These are phyloP conservation scores for Chrysaora quinquecirrha DNA, from an alignment of 30 jellyfish, hydroid and myxozoan genomes.

Conservation along the genomic window DNA sequence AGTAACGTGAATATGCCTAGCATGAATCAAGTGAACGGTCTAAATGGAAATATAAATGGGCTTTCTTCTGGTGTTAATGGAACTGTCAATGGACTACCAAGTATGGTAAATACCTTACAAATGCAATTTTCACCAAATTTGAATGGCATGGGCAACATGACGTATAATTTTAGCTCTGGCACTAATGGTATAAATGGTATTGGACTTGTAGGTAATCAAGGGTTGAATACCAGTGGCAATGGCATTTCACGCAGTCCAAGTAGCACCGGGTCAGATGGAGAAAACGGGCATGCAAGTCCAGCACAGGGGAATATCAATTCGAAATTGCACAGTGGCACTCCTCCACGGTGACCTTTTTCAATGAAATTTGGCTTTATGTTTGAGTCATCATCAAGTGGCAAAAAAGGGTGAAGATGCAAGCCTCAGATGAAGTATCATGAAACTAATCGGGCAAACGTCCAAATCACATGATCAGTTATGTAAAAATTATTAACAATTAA, in stretches of 20 bases:
- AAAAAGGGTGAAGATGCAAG: too few relatives aligned
- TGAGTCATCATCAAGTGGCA: too few relatives aligned
- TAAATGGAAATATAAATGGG: slow-evolving; percentile 63
- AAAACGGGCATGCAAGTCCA: slow-evolving; percentile 77
- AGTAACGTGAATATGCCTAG: slow-evolving; percentile 57
- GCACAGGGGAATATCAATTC: slow-evolving; percentile 46
- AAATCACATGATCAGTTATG: too few relatives aligned
- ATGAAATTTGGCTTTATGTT: too few relatives aligned
- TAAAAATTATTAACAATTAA: too few relatives aligned
- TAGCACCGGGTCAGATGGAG: slow-evolving; percentile 86
- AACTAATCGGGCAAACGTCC: too few relatives aligned
- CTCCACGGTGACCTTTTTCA: slow-evolving; percentile 57
- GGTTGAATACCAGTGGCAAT: slow-evolving; percentile 59
- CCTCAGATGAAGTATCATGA: too few relatives aligned
- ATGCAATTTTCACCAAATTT: slow-evolving; percentile 75
- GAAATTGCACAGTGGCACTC: slow-evolving; percentile 55
- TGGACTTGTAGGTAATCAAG: slow-evolving; percentile 60
- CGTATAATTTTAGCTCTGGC: slow-evolving; percentile 48
- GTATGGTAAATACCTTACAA: slow-evolving; percentile 57
- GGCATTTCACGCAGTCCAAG: slow-evolving; percentile 83
- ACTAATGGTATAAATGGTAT: slow-evolving; percentile 51
- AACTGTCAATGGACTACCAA: slow-evolving; percentile 54
- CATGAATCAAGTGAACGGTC: slow-evolving; percentile 64
- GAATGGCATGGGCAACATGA: slow-evolving; percentile 66
- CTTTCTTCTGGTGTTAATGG: slow-evolving; percentile 9